These are phyloP conservation scores for Malurus cyaneus DNA, from an alignment of 2,113 vertebrate species.

Conservation along the genomic window DNA sequence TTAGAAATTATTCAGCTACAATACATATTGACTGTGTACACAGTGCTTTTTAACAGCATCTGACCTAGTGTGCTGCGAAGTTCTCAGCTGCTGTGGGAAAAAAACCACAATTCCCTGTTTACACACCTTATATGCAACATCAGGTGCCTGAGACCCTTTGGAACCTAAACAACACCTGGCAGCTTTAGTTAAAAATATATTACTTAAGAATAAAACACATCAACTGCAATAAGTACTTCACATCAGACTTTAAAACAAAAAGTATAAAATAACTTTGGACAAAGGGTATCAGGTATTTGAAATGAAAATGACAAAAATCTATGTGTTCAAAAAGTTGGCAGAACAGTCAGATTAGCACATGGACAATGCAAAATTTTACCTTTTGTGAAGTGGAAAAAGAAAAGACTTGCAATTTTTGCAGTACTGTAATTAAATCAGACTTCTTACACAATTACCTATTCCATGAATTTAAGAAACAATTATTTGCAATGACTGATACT, in stretches of 20 bases:
- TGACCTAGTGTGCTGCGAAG: neutral
- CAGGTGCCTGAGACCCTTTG: neutral
- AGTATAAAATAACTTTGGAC: neutral
- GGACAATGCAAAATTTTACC: neutral
- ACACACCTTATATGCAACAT: neutral
- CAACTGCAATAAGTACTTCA: neutral
- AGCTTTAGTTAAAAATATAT: neutral
- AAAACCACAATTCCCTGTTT: neutral
- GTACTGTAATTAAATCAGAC: neutral
- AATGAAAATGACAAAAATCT: neutral
- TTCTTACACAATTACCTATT: neutral
- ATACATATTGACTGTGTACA: neutral
- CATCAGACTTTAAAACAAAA: neutral
- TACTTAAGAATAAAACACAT: neutral
- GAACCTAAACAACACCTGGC: neutral
- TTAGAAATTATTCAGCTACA: neutral
- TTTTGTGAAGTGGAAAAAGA: neutral
- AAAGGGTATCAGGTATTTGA: neutral
- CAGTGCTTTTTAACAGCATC: neutral
- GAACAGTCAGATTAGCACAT: neutral
- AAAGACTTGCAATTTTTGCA: neutral
- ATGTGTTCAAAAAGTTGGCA: neutral
- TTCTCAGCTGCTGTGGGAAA: neutral
- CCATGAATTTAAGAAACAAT: neutral
- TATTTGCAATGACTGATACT: neutral